Evolutionary conservation across 2,113 vertebrate genomes (phyloP), one percentile per base, ranked within the genome.

Genomic region (Struthio camelus): DNA sequence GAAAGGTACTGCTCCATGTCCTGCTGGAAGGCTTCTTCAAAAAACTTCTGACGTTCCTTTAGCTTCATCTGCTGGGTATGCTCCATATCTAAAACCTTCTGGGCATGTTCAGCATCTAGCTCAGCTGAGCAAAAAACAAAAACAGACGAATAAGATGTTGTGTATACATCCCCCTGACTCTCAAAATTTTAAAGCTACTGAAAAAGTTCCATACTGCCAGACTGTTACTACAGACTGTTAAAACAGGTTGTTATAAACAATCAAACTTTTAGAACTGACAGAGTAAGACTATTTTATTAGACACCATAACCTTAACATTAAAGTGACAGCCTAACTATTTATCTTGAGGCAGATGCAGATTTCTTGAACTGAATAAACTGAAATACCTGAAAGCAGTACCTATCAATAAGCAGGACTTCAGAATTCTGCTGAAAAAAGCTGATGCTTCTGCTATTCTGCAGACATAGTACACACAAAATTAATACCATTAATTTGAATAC

Each of bases 1-100:
- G 99, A 99, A 51, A 99, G 98, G 96, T 99, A 99, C 58, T 99
- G 99, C 89, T 99, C 99, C 99, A 99, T 99, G 96, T 99, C 99
- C 96, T 99, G 99, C 97, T 99, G 99, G 95, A 99, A 99, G 59
- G 99, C 99, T 94, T 99, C 99, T 97, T 99, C 99, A 51, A 99
- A 99, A 96, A 99, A 99, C 98, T 99, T 99, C 98, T 99, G 99
- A 59, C 99, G 98, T 54, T 99, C 99, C 95, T 99, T 99, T 80
- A 99, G 98, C 97, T 99, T 99, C 97, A 98, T 97, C 93, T 99
- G 98, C 81, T 98, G 99, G 34, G 98, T 98, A 46, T 98, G 98
- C 71, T 99, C 99, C 77, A 98, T 98, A 25, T 99, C 99, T 14
- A 98, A 97, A 38, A 98, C 99, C 92, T 98, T 98, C 98, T 99